Evolutionary conservation across 2,888 invertebrate genomes (phyloP).

Genomic region (Coecobrya sp.): DNA sequence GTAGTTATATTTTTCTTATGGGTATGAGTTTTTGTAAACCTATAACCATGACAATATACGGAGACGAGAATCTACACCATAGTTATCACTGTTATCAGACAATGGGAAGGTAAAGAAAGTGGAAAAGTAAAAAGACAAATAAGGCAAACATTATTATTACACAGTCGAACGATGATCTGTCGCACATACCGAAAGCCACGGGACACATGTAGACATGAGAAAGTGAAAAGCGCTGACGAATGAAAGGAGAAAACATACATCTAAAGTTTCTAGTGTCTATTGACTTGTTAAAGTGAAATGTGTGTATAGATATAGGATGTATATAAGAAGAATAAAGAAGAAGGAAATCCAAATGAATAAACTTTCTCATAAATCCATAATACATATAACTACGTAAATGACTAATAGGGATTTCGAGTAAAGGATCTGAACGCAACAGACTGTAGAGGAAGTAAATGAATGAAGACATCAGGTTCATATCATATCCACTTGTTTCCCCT

Average conservation of each 20-base stretch:
- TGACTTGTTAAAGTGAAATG: neutral
- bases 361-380: neutral
- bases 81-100: no score
- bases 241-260: neutral
- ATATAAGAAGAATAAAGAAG: neutral
- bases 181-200: constrained; percentile 2
- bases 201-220: neutral
- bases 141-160: constrained; percentile 47
- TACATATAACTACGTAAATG: neutral
- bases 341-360: neutral
- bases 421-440: constrained; percentile 40
- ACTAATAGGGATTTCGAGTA: constrained; percentile 33
- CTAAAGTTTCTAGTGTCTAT: neutral
- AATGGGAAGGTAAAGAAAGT: neutral
- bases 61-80: no score
- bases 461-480: constrained; percentile 32
- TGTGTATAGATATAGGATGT: neutral
- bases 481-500: constrained; percentile 59
- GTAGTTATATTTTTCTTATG: no score
- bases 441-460: constrained; percentile 50
- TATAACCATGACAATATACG: no score
- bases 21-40: no score
- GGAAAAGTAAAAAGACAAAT: constrained; percentile 31
- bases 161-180: constrained; percentile 41
- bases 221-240: neutral